Percentiles rank a stretch among this genome's conserved stretches.
These are phyloP conservation scores for Drosophila ogumai DNA, from an alignment of 1,140 invertebrate genomes.

Conservation along the genomic window DNA sequence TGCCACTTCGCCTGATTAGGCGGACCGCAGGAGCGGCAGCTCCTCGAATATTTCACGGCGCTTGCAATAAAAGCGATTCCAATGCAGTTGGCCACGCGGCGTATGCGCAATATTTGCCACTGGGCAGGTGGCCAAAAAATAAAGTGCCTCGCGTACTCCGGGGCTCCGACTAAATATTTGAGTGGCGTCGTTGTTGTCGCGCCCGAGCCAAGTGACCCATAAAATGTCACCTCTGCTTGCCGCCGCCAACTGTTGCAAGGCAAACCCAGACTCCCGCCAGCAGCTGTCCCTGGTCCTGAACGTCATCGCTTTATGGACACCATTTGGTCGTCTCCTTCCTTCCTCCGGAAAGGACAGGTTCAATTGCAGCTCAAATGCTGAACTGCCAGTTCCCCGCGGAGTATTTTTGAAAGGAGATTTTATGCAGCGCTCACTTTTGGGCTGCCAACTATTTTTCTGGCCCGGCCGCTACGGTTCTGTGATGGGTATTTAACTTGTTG, in stretches of 20 bases:
- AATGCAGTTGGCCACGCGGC: constrained; percentile 18
- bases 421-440: not conserved
- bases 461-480: not conserved
- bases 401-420: constrained; percentile 9
- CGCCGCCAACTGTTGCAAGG: constrained; percentile 54
- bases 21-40: constrained; percentile 19
- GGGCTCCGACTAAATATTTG: constrained; percentile 38
- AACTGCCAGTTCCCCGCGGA: constrained; percentile 16
- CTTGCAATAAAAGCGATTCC: constrained; percentile 52
- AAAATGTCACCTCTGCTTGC: constrained; percentile 41
- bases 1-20: constrained; percentile 55
- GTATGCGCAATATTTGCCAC: constrained; percentile 43
- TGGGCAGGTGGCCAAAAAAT: constrained; percentile 53
- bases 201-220: constrained; percentile 54
- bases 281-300: constrained; percentile 20
- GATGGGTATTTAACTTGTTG: not conserved
- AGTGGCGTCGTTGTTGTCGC: constrained; percentile 42
- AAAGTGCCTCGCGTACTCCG: constrained; percentile 28
- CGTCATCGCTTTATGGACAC: constrained; percentile 43
- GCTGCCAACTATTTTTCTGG: not conserved
- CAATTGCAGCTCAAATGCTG: constrained; percentile 56
- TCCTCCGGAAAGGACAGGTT: constrained; percentile 35
- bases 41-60: constrained; percentile 39
- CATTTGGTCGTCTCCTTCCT: constrained; percentile 25
- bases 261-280: constrained; percentile 7